Evolutionary conservation across 1,140 invertebrate genomes (phyloP), one percentile per base, ranked within the genome.

Genomic region (Triops cancriformis): DNA sequence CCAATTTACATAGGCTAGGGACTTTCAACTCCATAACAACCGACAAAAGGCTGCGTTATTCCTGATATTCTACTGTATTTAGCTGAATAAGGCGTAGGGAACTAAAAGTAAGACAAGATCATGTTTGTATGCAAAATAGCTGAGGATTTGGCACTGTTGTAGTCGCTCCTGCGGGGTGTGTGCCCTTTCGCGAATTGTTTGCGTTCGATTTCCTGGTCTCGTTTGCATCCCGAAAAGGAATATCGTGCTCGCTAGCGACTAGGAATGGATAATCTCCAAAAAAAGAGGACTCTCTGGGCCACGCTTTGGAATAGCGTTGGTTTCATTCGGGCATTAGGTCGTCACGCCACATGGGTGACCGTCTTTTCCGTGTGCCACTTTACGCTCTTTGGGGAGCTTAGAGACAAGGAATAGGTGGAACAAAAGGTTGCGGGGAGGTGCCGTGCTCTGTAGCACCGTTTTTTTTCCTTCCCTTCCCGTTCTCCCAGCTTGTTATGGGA

Each of bases 301-400:
- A 64, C 51, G 23, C 18, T 64, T 64, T 4, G 18, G 51, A 64
- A 64, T 23, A 64, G 51, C 23, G 51, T 64, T 64, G 14, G 51
- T 64, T 64, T 23, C 51, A 64, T 64, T 64, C 51, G 51, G 51
- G 51, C 51, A 64, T 64, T 64, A 64, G 51, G 51, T 64, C 51
- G 51, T 64, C 51, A 64, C 51, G 51, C 51, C 51, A 64, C 51
- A 64, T 64, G 51, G 51, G 51, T 64, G 51, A 64, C 51, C 51
- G 51, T 64, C 51, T 64, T 64, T 64, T 14, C 14, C 51, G 51
- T 64, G 51, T 64, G 51, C 51, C 51, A 64, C 51, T 64, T 64
- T 64, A 64, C 51, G 51, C 51, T 64, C 14, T 64, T 64, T 23
- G 51, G 43, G 14, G 51, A 37, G 31, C 31, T 23, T 64, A 64